These are phyloP conservation scores for Microplitis mediator DNA, from an alignment of 1,140 invertebrate species.

Conservation along the genomic window DNA sequence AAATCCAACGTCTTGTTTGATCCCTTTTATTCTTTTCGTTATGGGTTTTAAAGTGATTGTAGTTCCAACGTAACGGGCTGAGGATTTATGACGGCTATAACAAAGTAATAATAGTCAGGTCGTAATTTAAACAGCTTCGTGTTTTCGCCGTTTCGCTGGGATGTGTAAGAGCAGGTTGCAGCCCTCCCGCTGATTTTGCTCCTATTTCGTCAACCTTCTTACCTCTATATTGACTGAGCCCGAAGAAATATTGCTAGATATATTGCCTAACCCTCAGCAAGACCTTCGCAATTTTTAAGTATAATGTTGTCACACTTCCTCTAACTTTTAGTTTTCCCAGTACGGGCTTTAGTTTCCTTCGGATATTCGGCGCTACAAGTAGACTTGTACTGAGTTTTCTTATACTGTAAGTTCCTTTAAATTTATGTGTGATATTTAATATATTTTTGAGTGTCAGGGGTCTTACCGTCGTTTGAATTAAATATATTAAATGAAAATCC, in stretches of 20 bases:
- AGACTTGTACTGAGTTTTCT: slow-evolving; percentile 21
- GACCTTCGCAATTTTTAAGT: slow-evolving; percentile 6
- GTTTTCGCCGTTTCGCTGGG: slow-evolving; percentile 26
- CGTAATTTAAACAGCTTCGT: slow-evolving; percentile 47
- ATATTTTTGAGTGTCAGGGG: too few species aligned
- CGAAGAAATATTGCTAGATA: slow-evolving; percentile 36
- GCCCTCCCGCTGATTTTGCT: slow-evolving; percentile 43
- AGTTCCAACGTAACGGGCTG: slow-evolving; percentile 41
- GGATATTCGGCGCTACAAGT: not conserved
- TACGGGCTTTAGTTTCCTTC: slow-evolving; percentile 5
- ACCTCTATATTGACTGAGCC: slow-evolving; percentile 34
- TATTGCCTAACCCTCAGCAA: slow-evolving; percentile 37
- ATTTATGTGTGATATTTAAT: too few species aligned
- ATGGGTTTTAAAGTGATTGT: slow-evolving; percentile 34
- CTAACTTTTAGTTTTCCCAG: not conserved
- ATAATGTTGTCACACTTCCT: slow-evolving; percentile 30
- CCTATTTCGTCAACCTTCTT: slow-evolving; percentile 42
- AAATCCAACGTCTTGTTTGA: not conserved
- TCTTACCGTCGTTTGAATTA: too few species aligned
- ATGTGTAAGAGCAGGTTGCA: slow-evolving; percentile 47
- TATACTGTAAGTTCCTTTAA: too few species aligned
- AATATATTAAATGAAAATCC: not conserved
- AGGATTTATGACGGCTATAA: slow-evolving; percentile 49
- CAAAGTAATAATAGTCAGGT: slow-evolving; percentile 56
- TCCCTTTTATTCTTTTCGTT: slow-evolving; percentile 25